Evolutionary conservation across 2,888 invertebrate genomes (phyloP).

Genomic region (Trichogramma dendrolimi): DNA sequence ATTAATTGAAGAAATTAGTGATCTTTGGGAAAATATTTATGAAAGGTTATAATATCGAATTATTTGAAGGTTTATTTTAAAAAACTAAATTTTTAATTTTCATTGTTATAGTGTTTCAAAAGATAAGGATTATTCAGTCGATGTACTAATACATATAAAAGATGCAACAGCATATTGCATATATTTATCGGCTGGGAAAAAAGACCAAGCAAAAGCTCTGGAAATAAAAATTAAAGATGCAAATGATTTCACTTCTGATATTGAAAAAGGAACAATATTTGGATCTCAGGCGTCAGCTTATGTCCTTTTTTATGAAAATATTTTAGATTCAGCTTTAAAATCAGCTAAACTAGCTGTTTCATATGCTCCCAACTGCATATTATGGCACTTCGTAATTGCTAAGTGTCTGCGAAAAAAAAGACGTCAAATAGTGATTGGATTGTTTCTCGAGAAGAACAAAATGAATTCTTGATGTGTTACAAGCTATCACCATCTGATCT

Average conservation of each 20-base stretch:
- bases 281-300: neutral
- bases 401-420: neutral
- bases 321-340: neutral
- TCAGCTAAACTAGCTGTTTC: neutral
- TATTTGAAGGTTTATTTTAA: neutral
- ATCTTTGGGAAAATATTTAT: neutral
- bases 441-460: neutral
- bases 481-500: too few relatives aligned
- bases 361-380: neutral
- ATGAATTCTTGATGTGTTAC: neutral
- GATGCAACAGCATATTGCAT: neutral
- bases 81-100: neutral
- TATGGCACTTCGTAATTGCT: neutral
- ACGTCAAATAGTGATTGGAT: too few relatives aligned
- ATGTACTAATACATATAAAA: constrained; percentile 1
- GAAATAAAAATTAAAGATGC: neutral
- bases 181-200: neutral
- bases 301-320: neutral
- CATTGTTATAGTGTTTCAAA: neutral
- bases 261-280: neutral
- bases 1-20: neutral
- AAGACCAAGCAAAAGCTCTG: neutral
- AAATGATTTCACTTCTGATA: neutral
- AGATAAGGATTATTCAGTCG: neutral
- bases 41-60: neutral